Percentiles rank a stretch among this genome's conserved stretches.
Evolutionary conservation across 1,140 invertebrate species (phyloP).

Genomic region (Lepidurus apus): DNA sequence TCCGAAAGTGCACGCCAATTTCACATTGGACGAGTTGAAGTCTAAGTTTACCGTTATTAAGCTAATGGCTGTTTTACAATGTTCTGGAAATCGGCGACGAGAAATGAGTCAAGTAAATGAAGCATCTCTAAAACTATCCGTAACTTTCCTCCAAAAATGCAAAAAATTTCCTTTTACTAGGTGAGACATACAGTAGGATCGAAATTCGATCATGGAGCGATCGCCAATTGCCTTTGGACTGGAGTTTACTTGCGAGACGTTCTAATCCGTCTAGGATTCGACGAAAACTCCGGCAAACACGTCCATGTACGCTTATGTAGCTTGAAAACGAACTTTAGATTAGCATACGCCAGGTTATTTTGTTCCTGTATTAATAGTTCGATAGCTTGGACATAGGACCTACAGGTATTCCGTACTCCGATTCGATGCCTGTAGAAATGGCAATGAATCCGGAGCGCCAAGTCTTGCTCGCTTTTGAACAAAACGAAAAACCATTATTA

Average conservation of each 20-base stretch:
- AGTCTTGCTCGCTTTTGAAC: conserved; percentile 57
- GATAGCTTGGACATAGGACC: conserved; percentile 52
- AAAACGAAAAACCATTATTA: conserved; percentile 56
- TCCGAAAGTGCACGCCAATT: neutral
- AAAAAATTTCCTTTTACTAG: neutral
- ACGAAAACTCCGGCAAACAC: conserved; percentile 48
- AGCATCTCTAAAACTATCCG: neutral
- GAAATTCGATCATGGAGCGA: conserved; percentile 54
- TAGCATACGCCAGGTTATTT: neutral
- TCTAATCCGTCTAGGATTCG: conserved; percentile 41
- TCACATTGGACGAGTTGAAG: conserved; percentile 27
- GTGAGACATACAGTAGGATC: conserved; percentile 44
- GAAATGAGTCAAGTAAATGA: conserved; percentile 47
- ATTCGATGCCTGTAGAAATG: conserved; percentile 55
- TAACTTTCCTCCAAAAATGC: neutral
- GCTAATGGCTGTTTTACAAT: conserved; percentile 52
- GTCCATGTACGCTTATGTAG: conserved; percentile 41
- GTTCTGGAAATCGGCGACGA: conserved; percentile 57
- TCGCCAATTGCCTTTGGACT: conserved; percentile 58
- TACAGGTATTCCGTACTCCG: conserved; percentile 50
- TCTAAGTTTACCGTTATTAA: conserved; percentile 41
- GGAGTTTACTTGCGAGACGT: conserved; percentile 50
- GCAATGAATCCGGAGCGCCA: conserved; percentile 51
- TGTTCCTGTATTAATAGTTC: conserved; percentile 38
- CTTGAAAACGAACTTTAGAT: no score